phyloP scores from a whole-genome alignment of 53 echinoderm and acorn worm species.

The Echinometra lucunter region DNA sequence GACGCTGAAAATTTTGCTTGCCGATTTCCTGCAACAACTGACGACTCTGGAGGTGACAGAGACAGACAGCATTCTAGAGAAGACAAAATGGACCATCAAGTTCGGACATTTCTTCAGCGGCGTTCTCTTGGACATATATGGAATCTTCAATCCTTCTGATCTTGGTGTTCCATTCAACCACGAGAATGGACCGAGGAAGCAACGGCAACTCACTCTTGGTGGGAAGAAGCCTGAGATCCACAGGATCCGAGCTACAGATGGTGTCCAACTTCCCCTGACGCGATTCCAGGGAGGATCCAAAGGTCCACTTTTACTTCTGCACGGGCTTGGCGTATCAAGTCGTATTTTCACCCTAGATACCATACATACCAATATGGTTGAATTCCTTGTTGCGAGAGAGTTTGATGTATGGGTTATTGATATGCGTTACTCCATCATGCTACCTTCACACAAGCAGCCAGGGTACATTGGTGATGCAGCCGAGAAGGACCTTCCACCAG shows the following conservation, averaged over 20 bases:
- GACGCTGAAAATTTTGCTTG: conserved; percentile 65
- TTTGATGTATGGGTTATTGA: conserved; percentile 82
- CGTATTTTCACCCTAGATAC: conserved; percentile 77
- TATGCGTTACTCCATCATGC: conserved; percentile 74
- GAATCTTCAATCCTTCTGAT: conserved; percentile 63
- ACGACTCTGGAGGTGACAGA: conserved; percentile 74
- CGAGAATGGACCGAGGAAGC: conserved; percentile 63
- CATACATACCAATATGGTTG: conserved; percentile 80
- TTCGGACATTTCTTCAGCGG: conserved; percentile 82
- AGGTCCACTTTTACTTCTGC: conserved; percentile 77
- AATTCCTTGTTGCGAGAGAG: conserved; percentile 71
- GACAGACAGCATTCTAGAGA: conserved; percentile 44
- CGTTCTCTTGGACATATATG: conserved; percentile 76
- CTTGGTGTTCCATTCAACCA: conserved; percentile 24
- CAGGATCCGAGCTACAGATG: conserved; percentile 68
- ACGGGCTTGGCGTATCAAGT: conserved; percentile 76
- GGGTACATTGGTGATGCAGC: conserved; percentile 72
- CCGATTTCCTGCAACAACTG: conserved; percentile 78
- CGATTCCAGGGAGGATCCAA: conserved; percentile 76
- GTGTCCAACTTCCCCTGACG: conserved; percentile 61
- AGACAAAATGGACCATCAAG: conserved; percentile 76
- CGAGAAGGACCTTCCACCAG: conserved; percentile 70
- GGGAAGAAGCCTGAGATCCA: conserved; percentile 72
- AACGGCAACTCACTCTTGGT: conserved; percentile 67
- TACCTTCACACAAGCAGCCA: conserved; percentile 58